Base-by-base conservation (phyloP, 2,797 vertebrate species). In the Tokudaia muenninki region DNA sequence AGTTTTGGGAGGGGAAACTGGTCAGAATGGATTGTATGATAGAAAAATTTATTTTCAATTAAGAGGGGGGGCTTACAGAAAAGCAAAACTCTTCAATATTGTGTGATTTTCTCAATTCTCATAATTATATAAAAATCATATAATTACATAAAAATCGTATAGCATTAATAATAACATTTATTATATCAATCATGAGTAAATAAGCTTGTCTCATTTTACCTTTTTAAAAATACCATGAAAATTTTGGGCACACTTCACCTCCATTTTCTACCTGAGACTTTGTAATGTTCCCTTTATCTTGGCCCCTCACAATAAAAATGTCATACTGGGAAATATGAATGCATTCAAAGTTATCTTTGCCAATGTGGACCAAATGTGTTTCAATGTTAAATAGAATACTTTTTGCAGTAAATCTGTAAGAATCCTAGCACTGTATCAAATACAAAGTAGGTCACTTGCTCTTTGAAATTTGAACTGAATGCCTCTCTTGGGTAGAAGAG, bases 391-490 rank as follows among this genome's bases (percentile, higher is more conserved):
- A 34, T 55, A 13, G 55, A 87, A 70, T 70, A 5, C 12, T 17
- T 70, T 87, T 87, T 87, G 31, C 6, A n/a, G 47, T n/a, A 70
- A 70, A 72, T 87, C 7, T 55, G 34, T 31, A 90, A 90, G 41
- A 37, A 81, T 29, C 9, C 37, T 74, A 91, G n/a, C 44, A 92
- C 4, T 78, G 1, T 77, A 75, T 8, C 11, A 72, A 11, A 59
- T 8, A 29, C 65, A 87, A 63, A 70, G 80, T 59, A 65, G 13
- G 55, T 47, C 37, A 59, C 37, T 59, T 75, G 61, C 26, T 89
- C 6, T 89, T 77, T 44, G 72, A 89, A 61, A 75, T 89, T 75
- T 94, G 78, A 88, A 26, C n/a, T 34, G 6, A 96, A 84, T 65
- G 6, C 6, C 21, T 83, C 22, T 78, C 24, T 84, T 87, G n/a